A percentile compares a stretch with the other conserved stretches of the same genome.
These are phyloP conservation scores for Lasius platythorax DNA, from an alignment of 2,888 invertebrate species.

Conservation along the genomic window DNA sequence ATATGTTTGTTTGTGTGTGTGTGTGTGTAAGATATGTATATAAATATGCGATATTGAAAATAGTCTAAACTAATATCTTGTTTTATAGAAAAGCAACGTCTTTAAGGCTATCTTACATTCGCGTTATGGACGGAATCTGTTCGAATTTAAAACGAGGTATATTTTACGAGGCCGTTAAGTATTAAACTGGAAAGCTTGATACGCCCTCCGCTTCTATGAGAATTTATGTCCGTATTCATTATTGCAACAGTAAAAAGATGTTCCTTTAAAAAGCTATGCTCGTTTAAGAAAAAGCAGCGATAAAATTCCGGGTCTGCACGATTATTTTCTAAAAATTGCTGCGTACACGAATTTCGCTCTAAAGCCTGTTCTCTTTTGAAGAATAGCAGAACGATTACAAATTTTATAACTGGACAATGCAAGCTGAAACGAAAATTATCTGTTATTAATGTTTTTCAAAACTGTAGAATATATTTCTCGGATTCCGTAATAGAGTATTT, in stretches of 20 bases:
- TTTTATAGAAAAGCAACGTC: slow-evolving; percentile 22
- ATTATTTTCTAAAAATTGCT: slow-evolving; percentile 51
- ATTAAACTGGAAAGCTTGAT: slow-evolving; percentile 60
- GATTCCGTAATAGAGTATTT: not conserved
- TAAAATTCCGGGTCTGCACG: slow-evolving; percentile 27
- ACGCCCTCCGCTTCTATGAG: slow-evolving; percentile 19
- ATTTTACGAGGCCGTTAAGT: slow-evolving; percentile 61
- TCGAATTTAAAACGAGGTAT: slow-evolving; percentile 49
- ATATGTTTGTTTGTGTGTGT: too few relatives aligned
- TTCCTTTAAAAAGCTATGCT: slow-evolving; percentile 23
- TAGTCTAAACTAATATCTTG: not conserved
- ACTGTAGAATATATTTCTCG: not conserved
- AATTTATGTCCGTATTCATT: slow-evolving; percentile 64
- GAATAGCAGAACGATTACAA: not conserved
- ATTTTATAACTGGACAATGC: not conserved
- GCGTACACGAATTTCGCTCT: slow-evolving; percentile 23
- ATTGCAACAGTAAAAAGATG: slow-evolving; percentile 58
- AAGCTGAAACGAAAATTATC: not conserved
- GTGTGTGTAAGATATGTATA: too few relatives aligned
- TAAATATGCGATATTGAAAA: not conserved
- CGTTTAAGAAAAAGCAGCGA: slow-evolving; percentile 19
- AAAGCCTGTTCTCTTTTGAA: slow-evolving; percentile 18
- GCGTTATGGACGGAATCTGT: slow-evolving; percentile 18
- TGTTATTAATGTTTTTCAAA: not conserved
- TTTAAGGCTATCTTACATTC: slow-evolving; percentile 16